phyloP scores from a whole-genome alignment of 2,888 invertebrate species.

The Pyralis farinalis region DNA sequence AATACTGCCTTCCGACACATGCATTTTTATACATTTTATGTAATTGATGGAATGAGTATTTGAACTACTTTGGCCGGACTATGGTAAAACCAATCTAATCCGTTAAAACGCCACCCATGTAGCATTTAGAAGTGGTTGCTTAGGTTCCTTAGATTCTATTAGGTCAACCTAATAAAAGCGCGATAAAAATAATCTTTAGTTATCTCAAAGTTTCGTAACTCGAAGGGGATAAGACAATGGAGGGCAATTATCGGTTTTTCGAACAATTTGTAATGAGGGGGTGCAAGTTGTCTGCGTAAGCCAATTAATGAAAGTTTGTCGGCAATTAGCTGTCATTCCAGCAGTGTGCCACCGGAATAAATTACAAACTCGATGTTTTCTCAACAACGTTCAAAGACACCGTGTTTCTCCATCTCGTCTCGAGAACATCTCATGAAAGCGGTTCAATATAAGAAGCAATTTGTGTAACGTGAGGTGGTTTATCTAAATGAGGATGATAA shows the following conservation, averaged over 20 bases:
- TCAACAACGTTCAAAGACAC: not conserved
- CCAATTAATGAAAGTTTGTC: slow-evolving; percentile 52
- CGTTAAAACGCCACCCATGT: too few relatives aligned
- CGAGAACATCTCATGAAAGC: not conserved
- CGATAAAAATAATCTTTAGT: too few relatives aligned
- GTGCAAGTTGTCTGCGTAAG: slow-evolving; percentile 38
- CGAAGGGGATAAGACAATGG: slow-evolving; percentile 16
- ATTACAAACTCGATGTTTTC: slow-evolving; percentile 32
- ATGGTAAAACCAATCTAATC: too few relatives aligned
- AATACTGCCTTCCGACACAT: too few relatives aligned
- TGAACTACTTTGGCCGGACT: too few relatives aligned
- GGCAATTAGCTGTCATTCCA: slow-evolving; percentile 50
- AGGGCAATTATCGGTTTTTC: slow-evolving; percentile 34
- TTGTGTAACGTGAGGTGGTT: slow-evolving; percentile 13
- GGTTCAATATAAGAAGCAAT: slow-evolving; percentile 11
- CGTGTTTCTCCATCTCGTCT: not conserved
- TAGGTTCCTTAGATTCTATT: too few relatives aligned
- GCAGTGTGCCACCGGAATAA: slow-evolving; percentile 42
- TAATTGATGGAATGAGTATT: too few relatives aligned
- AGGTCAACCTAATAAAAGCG: too few relatives aligned
- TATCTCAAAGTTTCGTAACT: not conserved
- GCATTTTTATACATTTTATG: too few relatives aligned
- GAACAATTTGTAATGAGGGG: slow-evolving; percentile 36
- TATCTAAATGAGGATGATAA: slow-evolving; percentile 17
- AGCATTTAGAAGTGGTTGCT: too few relatives aligned